Evolutionary conservation across 2,797 vertebrate species (phyloP).

Genomic region (Argentina silus): DNA sequence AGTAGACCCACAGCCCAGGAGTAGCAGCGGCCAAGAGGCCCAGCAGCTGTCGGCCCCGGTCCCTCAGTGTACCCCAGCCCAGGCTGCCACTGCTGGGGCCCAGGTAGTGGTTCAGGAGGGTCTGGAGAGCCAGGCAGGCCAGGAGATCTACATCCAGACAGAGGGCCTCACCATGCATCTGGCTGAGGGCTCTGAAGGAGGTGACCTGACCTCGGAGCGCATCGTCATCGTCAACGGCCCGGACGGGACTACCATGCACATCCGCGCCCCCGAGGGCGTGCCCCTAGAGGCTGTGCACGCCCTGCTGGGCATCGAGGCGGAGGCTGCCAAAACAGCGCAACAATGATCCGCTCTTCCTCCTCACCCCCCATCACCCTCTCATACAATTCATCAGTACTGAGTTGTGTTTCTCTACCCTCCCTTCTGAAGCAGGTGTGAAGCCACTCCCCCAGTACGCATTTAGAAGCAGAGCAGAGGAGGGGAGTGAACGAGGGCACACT

Average conservation of each 20-base stretch:
- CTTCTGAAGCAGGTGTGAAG: not conserved
- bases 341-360: constrained; percentile 33
- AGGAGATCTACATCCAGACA: constrained; percentile 82
- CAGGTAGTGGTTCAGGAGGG: constrained; percentile 70
- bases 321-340: constrained; percentile 57
- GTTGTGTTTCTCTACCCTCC: not conserved
- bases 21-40: not conserved
- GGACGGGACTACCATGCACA: constrained; percentile 80
- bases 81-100: not conserved
- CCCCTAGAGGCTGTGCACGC: constrained; percentile 81
- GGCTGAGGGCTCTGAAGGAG: constrained; percentile 60
- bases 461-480: not conserved
- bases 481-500: not conserved
- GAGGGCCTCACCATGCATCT: constrained; percentile 79
- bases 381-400: not conserved
- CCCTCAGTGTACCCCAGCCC: constrained; percentile 19
- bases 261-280: constrained; percentile 75
- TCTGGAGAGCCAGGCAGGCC: constrained; percentile 73
- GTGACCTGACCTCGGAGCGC: constrained; percentile 75
- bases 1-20: constrained; percentile 13
- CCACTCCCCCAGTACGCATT: not conserved
- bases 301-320: constrained; percentile 78
- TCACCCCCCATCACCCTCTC: not conserved
- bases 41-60: not conserved
- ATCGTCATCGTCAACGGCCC: constrained; percentile 77